Evolutionary conservation across 2,888 invertebrate genomes (phyloP).

Genomic region (Drosophila atripex): DNA sequence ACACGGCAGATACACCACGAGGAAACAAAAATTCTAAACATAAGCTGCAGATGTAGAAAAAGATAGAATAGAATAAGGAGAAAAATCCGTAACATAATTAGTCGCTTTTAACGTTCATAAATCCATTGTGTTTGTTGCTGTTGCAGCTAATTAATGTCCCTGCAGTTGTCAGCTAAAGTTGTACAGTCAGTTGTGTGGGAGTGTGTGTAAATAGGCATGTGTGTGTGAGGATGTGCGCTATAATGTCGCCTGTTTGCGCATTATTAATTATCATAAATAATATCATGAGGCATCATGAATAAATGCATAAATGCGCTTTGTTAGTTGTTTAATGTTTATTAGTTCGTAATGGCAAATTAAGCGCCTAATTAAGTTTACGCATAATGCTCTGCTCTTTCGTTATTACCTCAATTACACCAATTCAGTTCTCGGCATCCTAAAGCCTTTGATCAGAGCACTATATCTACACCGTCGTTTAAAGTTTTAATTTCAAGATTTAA

Average conservation of each 20-base stretch:
- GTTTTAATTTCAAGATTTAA: conserved; percentile 4
- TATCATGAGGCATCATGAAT: conserved; percentile 52
- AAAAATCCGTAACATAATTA: conserved; percentile 55
- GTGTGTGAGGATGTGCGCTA: conserved; percentile 15
- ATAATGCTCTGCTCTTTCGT: conserved; percentile 37
- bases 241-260: conserved; percentile 31
- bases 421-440: conserved; percentile 16
- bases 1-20: conserved; percentile 1
- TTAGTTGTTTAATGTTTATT: conserved; percentile 68
- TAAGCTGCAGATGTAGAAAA: conserved; percentile 27
- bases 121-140: conserved; percentile 38
- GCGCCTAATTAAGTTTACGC: conserved; percentile 54
- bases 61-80: conserved; percentile 25
- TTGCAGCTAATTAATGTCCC: conserved; percentile 62
- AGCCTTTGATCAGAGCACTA: conserved; percentile 20
- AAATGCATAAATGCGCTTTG: conserved; percentile 68
- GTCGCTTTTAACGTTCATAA: conserved; percentile 64
- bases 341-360: conserved; percentile 44
- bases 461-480: conserved; percentile 15
- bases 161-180: conserved; percentile 51
- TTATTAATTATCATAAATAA: conserved; percentile 48
- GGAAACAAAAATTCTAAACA: conserved; percentile 4
- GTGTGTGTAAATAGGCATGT: conserved; percentile 61
- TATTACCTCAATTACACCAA: conserved; percentile 57
- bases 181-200: conserved; percentile 21